Percentiles rank a stretch among this genome's conserved stretches.
Evolutionary conservation across 2,113 vertebrate genomes (phyloP).

Genomic region (Myrmecobius fasciatus): DNA sequence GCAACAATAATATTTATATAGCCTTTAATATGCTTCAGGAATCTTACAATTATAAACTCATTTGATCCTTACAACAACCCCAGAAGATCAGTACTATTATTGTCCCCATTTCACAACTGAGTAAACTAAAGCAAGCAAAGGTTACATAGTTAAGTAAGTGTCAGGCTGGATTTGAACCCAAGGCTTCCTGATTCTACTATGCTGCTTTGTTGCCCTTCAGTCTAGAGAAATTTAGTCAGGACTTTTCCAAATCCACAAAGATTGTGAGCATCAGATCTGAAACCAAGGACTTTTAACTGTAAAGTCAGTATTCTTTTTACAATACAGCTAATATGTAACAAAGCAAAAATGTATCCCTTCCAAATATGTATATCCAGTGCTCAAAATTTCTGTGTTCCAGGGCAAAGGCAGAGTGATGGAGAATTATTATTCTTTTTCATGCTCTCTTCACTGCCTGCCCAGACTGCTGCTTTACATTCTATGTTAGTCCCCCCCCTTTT

Average conservation of each 20-base stretch:
- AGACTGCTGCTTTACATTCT: not conserved
- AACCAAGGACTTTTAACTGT: not conserved
- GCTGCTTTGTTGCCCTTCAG: not conserved
- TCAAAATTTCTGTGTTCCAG: no score
- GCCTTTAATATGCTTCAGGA: not conserved
- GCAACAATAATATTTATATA: not conserved
- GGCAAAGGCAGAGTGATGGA: no score
- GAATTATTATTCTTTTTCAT: not conserved
- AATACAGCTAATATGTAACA: no score
- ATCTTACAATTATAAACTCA: no score
- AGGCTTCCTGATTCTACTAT: not conserved
- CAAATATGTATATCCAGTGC: no score
- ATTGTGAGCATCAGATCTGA: not conserved
- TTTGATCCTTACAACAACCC: no score
- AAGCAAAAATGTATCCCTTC: no score
- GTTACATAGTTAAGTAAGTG: not conserved
- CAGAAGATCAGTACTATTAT: not conserved
- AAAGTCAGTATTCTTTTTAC: not conserved
- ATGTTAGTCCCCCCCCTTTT: not conserved
- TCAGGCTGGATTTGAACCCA: not conserved
- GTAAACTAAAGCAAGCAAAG: not conserved
- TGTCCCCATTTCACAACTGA: not conserved
- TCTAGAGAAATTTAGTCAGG: not conserved
- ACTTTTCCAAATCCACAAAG: not conserved
- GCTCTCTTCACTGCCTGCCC: not conserved